Base-by-base conservation (phyloP, 2,888 invertebrate genomes). In the Yponomeuta malinellus region DNA sequence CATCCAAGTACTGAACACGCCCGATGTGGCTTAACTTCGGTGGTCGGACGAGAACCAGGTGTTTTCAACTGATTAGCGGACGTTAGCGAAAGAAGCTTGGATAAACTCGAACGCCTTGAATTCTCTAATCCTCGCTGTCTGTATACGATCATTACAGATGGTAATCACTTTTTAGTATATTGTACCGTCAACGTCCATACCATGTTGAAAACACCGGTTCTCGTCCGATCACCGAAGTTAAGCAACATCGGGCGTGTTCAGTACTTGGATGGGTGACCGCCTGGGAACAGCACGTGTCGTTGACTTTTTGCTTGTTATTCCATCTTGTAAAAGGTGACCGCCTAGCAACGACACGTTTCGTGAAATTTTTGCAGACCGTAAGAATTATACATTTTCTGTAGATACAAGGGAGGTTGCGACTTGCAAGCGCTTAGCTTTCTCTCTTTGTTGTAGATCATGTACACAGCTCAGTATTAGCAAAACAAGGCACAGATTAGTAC, bases 191-290 rank as follows among this genome's bases (percentile, higher is more conserved):
- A 43, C 43, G 43, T 43, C 5, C 1, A 43, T 5, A 8, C 43
- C 33, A 33, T 5, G 33, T 33, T 33, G 33, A 33, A 76, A 29
- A 74, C 76, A 76, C 76, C 76, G 76, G 76, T 76, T 76, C 76
- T 76, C 76, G 76, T 76, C 76, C 76, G 76, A 76, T 76, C 76
- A 76, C 76, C 74, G 74, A 75, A 74, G 74, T 75, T 75, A 75
- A 75, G 74, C 75, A 73, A 73, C 73, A 71, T 75, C 74, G 75
- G 75, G 75, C 75, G 82, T 78, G 81, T 79, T 83, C 80, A 83
- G 84, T 85, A 84, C 83, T 83, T 84, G 82, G 83, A 85, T 85
- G 83, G 83, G 83, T 84, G 83, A 84, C 82, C 84, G 82, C 83
- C 81, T 83, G 83, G 83, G 83, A 84, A 83, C 82, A 83, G 83